These are phyloP conservation scores for Ips typographus DNA, from an alignment of 1,140 invertebrate genomes.

Conservation along the genomic window DNA sequence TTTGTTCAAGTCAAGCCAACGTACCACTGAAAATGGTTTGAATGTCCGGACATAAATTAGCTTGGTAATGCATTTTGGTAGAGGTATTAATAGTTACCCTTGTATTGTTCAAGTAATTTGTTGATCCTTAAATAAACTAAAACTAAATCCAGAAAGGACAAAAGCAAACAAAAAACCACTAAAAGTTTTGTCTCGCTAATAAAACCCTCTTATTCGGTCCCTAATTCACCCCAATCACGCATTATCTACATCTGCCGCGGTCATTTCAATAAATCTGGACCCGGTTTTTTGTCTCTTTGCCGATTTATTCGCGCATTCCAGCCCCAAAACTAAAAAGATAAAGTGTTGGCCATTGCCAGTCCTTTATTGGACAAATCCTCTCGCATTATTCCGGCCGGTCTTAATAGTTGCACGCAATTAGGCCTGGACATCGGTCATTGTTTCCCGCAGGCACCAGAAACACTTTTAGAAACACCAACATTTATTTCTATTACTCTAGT, in stretches of 20 bases:
- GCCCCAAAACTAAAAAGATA: constrained; percentile 21
- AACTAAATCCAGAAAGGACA: no score
- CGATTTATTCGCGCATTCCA: constrained; percentile 15
- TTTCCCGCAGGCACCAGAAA: no score
- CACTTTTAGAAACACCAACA: no score
- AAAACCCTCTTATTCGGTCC: constrained; percentile 17
- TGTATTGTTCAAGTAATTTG: no score
- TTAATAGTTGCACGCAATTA: constrained; percentile 22
- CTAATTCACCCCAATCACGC: constrained; percentile 22
- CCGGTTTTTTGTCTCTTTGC: constrained; percentile 10
- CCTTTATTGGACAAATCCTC: constrained; percentile 29
- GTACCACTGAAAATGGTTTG: no score
- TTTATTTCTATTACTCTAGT: no score
- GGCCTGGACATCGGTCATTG: no score
- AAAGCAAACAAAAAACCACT: neutral
- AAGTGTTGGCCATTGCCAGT: constrained; percentile 26
- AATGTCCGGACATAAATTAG: no score
- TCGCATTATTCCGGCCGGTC: constrained; percentile 4
- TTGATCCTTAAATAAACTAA: no score
- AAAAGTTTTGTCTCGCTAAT: constrained; percentile 9
- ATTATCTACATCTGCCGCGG: constrained; percentile 29
- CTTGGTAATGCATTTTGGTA: no score
- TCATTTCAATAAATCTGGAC: constrained; percentile 32
- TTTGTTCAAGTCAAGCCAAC: no score
- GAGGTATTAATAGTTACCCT: no score